phyloP scores from a whole-genome alignment of 2,888 invertebrate species.

The Adelognathus sp. region DNA sequence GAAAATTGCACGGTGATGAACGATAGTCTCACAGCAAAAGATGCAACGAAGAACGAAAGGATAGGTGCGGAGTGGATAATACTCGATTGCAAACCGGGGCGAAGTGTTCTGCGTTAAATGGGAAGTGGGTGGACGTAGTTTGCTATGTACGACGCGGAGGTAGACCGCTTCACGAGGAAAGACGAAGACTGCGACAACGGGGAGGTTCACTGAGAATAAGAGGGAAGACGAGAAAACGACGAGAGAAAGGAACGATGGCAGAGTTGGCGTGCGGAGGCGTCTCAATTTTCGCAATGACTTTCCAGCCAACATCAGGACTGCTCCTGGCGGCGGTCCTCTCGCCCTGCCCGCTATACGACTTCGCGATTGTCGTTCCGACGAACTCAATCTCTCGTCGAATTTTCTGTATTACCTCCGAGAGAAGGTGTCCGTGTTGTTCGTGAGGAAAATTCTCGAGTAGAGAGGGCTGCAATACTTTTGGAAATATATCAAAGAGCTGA shows the following conservation, averaged over 20 bases:
- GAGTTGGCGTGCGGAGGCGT: conserved; percentile 59
- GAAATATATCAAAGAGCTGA: neutral
- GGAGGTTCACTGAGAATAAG: neutral
- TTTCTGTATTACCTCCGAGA: conserved; percentile 7
- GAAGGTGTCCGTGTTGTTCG: neutral
- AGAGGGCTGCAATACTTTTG: neutral
- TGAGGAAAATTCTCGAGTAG: neutral
- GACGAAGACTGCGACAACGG: neutral
- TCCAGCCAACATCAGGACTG: conserved; percentile 5
- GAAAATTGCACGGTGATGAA: too few relatives aligned
- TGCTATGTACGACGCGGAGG: conserved; percentile 59
- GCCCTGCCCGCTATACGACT: neutral
- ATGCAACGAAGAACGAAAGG: conserved; percentile 7
- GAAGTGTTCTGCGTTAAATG: conserved; percentile 63
- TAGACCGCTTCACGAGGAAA: conserved; percentile 53
- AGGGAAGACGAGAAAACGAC: conserved; percentile 36
- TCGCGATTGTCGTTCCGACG: conserved; percentile 17
- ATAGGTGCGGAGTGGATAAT: conserved; percentile 50
- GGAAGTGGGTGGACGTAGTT: conserved; percentile 65
- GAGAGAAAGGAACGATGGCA: conserved; percentile 23
- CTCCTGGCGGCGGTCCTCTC: conserved; percentile 27
- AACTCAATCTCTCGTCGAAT: conserved; percentile 12
- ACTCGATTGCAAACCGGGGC: conserved; percentile 49
- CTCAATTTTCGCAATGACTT: conserved; percentile 61
- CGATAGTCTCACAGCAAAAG: too few relatives aligned